Conservation (phyloP, 2,113 vertebrate genomes). For the Gambusia affinis region DNA sequence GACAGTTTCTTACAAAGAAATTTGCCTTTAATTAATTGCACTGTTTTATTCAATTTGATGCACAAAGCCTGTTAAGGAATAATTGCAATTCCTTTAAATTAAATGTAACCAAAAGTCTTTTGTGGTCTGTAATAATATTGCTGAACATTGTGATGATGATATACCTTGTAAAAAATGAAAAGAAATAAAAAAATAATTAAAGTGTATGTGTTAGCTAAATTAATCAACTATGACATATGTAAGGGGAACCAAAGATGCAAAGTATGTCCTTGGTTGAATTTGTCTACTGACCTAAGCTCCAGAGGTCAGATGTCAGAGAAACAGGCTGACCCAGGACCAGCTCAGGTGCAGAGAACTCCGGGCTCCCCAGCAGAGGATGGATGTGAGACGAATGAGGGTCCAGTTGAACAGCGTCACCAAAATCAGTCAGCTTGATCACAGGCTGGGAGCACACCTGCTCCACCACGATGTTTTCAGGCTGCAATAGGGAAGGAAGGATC, state of each 20-base stretch:
- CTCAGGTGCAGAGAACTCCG: constrained; percentile 97
- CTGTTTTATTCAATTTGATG: neutral
- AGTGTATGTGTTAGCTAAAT: too few species aligned
- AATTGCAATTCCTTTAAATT: too few species aligned
- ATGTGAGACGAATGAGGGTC: constrained; percentile 84
- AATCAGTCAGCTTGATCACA: constrained; percentile 92
- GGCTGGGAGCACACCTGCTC: constrained; percentile 91
- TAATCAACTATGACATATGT: too few species aligned
- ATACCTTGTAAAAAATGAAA: too few species aligned
- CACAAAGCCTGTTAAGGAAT: neutral
- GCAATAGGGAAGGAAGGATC: constrained; percentile 4
- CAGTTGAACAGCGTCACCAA: constrained; percentile 93
- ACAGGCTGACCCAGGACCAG: constrained; percentile 94
- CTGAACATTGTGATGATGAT: too few species aligned
- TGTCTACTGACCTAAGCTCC: constrained; percentile 86
- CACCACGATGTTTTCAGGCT: constrained; percentile 98
- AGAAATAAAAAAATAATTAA: too few species aligned
- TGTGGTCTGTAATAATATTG: too few species aligned
- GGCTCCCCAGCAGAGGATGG: constrained; percentile 93
- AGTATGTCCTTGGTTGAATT: neutral
- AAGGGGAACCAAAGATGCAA: too few species aligned
- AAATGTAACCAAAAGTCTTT: too few species aligned
- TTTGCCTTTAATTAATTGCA: neutral
- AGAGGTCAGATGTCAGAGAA: constrained; percentile 91
- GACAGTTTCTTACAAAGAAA: neutral